Conservation (phyloP, 2,113 vertebrate genomes). For the Hemichromis elongatus region DNA sequence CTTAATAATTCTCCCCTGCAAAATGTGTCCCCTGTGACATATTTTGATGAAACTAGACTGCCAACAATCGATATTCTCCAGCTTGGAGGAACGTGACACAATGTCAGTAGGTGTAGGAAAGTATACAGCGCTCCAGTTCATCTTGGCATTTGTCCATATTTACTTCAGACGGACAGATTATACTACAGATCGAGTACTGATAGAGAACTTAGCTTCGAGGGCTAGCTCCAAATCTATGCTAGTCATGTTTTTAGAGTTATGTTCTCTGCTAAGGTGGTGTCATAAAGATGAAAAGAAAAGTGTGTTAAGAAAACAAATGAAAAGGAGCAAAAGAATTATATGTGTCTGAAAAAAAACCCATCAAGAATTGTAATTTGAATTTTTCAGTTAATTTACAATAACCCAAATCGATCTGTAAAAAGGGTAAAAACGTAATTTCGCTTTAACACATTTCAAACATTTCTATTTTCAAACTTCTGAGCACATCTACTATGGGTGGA, state of each 20-base stretch:
- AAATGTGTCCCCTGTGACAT: constrained; percentile 23
- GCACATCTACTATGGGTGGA: not conserved
- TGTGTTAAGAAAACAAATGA: constrained; percentile 3
- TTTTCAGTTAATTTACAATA: not conserved
- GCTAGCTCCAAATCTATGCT: not conserved
- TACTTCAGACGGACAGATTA: constrained; percentile 36
- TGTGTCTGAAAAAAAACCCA: not conserved
- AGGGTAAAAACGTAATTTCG: constrained; percentile 20
- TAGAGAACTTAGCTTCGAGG: not conserved
- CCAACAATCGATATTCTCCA: constrained; percentile 39
- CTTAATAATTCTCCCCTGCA: constrained; percentile 47
- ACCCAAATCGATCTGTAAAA: not conserved
- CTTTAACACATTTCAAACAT: constrained; percentile 30
- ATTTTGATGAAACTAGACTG: constrained; percentile 51
- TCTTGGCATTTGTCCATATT: constrained; percentile 46
- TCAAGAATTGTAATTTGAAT: not conserved
- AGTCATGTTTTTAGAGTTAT: not conserved
- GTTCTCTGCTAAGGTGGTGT: not conserved
- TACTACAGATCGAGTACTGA: not conserved
- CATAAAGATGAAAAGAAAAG: not conserved
- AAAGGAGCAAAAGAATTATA: not conserved
- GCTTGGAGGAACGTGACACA: constrained; percentile 38
- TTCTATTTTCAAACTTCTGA: constrained; percentile 38
- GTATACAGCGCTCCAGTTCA: constrained; percentile 17
- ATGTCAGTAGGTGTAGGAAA: constrained; percentile 33